Conservation (phyloP, 2,797 vertebrate genomes). For the Parambassis ranga region DNA sequence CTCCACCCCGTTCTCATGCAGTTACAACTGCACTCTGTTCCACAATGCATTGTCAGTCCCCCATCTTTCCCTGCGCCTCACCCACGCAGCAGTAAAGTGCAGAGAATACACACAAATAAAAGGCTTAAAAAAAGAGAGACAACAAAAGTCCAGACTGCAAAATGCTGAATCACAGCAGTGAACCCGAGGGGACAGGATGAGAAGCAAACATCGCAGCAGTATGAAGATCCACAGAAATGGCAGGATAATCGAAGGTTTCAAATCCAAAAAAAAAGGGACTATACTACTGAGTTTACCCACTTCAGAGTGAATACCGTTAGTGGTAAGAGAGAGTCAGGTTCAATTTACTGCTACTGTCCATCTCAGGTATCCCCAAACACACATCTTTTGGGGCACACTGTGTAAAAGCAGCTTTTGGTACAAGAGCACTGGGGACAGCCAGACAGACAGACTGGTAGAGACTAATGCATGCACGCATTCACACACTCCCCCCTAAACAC, state of each 20-base stretch:
- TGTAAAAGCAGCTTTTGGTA: conserved; percentile 78
- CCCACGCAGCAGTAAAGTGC: conserved; percentile 86
- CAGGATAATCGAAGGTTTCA: conserved; percentile 61
- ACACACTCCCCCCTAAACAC: conserved; percentile 1
- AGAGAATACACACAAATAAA: conserved; percentile 78
- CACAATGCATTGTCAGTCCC: conserved; percentile 70
- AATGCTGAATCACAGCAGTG: conserved; percentile 55
- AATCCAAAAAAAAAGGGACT: conserved; percentile 10
- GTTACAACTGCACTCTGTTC: conserved; percentile 61
- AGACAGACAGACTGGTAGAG: conserved; percentile 23
- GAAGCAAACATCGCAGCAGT: conserved; percentile 47
- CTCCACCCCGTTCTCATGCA: conserved; percentile 55
- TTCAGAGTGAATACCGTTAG: conserved; percentile 33
- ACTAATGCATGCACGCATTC: conserved; percentile 15
- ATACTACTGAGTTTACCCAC: conserved; percentile 46
- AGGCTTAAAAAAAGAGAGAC: conserved; percentile 31
- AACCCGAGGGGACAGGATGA: conserved; percentile 27
- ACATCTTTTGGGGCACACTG: conserved; percentile 44
- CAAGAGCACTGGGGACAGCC: conserved; percentile 65
- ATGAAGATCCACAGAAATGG: conserved; percentile 60
- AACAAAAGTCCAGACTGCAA: conserved; percentile 55
- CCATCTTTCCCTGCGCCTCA: conserved; percentile 67
- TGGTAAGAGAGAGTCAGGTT: conserved; percentile 12
- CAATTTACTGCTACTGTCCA: conserved; percentile 47
- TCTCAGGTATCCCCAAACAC: conserved; percentile 36